Evolutionary conservation across 2,113 vertebrate genomes (phyloP).

Genomic region (Arothron firmamentum): DNA sequence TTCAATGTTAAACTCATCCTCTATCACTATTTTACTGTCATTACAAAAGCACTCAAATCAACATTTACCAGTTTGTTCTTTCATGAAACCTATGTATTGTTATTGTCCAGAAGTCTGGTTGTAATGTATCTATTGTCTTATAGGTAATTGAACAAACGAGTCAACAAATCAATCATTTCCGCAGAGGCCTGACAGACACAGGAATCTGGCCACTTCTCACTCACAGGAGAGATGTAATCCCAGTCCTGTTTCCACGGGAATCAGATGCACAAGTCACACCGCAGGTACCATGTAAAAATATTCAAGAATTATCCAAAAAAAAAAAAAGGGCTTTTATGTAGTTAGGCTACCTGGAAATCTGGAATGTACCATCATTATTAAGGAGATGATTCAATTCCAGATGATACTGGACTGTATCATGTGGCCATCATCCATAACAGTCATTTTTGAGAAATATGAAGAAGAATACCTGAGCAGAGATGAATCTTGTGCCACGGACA

Average conservation of each 20-base stretch:
- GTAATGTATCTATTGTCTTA: not conserved
- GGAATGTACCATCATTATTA: not conserved
- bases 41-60: too few relatives aligned
- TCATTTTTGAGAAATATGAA: slow-evolving; percentile 23
- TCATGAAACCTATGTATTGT: too few relatives aligned
- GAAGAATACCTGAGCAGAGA: not conserved
- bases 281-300: slow-evolving; percentile 26
- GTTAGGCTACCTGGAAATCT: not conserved
- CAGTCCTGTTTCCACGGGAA: slow-evolving; percentile 42
- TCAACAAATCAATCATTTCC: slow-evolving; percentile 29
- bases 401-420: slow-evolving; percentile 43
- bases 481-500: not conserved
- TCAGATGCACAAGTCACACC: slow-evolving; percentile 43
- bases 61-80: too few relatives aligned
- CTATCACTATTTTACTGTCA: too few relatives aligned
- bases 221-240: slow-evolving; percentile 41
- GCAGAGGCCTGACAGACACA: slow-evolving; percentile 37
- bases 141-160: slow-evolving; percentile 38
- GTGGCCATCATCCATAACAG: slow-evolving; percentile 38
- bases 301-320: too few relatives aligned
- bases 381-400: slow-evolving; percentile 24
- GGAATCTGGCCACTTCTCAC: slow-evolving; percentile 39
- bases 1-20: too few relatives aligned
- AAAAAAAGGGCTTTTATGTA: too few relatives aligned
- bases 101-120: not conserved